Evolutionary conservation across 1,140 invertebrate species (phyloP).

Genomic region (Fopius arisanus): DNA sequence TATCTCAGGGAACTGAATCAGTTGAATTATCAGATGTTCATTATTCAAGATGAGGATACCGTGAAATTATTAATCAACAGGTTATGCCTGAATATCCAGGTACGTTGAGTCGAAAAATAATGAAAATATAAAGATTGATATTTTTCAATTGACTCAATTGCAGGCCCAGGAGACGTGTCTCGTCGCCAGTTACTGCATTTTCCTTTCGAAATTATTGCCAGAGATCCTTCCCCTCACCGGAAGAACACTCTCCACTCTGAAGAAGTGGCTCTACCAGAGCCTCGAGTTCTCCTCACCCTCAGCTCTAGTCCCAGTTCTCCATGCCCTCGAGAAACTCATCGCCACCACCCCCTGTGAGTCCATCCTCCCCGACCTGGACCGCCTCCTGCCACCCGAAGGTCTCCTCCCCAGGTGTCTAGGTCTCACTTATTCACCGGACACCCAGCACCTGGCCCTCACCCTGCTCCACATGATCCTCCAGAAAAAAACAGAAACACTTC

Average conservation of each 20-base stretch:
- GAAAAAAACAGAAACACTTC: neutral
- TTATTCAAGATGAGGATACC: conserved; percentile 57
- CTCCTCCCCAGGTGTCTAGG: neutral
- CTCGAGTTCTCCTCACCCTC: neutral
- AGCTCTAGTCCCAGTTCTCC: neutral
- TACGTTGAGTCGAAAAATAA: conserved; percentile 46
- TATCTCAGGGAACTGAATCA: conserved; percentile 59
- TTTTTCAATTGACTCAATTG: neutral
- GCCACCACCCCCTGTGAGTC: no score
- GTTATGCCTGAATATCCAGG: conserved; percentile 46
- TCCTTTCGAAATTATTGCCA: neutral
- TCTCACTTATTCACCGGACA: neutral
- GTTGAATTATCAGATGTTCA: conserved; percentile 54
- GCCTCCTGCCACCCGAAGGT: neutral
- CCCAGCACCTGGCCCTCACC: neutral
- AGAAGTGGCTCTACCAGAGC: neutral
- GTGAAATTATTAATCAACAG: conserved; percentile 59
- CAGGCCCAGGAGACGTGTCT: neutral
- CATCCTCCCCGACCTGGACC: neutral
- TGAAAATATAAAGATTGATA: conserved; percentile 52
- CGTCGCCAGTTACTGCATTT: neutral
- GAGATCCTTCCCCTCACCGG: neutral
- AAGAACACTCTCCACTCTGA: neutral
- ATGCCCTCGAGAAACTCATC: neutral
- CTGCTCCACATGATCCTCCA: neutral